Conservation (phyloP, 1,140 invertebrate genomes). For the Leptinotarsa texana region DNA sequence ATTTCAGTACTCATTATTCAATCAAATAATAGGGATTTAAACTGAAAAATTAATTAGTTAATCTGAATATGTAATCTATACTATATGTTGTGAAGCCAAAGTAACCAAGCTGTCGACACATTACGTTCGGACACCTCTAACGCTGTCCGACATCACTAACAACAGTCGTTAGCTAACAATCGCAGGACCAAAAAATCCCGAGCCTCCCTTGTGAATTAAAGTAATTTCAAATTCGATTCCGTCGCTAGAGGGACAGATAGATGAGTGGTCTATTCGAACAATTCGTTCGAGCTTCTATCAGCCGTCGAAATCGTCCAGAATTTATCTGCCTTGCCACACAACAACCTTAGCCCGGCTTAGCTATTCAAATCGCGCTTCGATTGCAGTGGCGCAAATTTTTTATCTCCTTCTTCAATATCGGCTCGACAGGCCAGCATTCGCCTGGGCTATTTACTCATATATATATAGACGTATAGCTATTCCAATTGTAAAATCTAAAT, state of each 20-base stretch:
- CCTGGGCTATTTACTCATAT: constrained; percentile 47
- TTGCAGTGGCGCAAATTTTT: constrained; percentile 49
- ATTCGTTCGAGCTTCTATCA: constrained; percentile 48
- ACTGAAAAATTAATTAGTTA: no score
- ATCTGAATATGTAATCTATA: no score
- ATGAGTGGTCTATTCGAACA: constrained; percentile 53
- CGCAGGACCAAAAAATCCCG: constrained; percentile 51
- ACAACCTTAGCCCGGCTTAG: constrained; percentile 54
- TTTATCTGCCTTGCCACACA: constrained; percentile 49
- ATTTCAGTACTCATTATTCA: no score
- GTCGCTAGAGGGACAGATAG: constrained; percentile 55
- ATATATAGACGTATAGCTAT: constrained; percentile 53
- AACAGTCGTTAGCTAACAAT: constrained; percentile 52
- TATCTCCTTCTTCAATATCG: constrained; percentile 36
- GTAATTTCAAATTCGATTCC: constrained; percentile 57
- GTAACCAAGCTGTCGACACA: background rate
- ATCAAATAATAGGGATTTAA: no score
- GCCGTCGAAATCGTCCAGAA: constrained; percentile 43
- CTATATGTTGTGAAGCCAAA: background rate
- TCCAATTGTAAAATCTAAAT: constrained; percentile 54
- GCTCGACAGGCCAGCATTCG: constrained; percentile 37
- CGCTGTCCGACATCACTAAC: constrained; percentile 39
- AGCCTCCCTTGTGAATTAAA: constrained; percentile 55
- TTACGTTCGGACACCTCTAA: constrained; percentile 1
- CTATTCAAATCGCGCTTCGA: constrained; percentile 56